These are phyloP conservation scores for Drosophila monieri DNA, from an alignment of 2,888 invertebrate species.

Conservation along the genomic window DNA sequence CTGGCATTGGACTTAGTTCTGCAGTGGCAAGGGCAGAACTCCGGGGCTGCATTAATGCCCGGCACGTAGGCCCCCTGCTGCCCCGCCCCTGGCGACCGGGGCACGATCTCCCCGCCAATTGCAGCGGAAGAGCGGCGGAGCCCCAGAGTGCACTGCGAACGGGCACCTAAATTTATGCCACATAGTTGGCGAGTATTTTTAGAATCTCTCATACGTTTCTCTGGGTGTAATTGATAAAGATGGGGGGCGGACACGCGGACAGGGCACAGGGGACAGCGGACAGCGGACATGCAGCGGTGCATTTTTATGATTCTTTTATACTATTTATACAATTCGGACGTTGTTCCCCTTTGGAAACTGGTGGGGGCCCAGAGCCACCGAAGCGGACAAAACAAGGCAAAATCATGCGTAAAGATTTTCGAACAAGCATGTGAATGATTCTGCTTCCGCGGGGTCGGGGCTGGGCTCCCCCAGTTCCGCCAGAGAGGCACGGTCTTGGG, in stretches of 20 bases:
- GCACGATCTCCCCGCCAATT: conserved; percentile 46
- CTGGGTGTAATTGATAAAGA: background rate
- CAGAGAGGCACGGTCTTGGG: too few species aligned
- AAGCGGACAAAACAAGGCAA: conserved; percentile 58
- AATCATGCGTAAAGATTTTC: conserved; percentile 73
- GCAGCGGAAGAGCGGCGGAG: conserved; percentile 38
- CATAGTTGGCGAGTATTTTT: background rate
- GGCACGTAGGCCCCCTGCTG: conserved; percentile 54
- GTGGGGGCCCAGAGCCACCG: background rate
- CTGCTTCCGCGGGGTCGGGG: background rate
- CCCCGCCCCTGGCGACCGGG: conserved; percentile 11
- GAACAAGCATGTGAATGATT: background rate
- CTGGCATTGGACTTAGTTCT: conserved; percentile 72
- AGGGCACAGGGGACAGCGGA: conserved; percentile 2
- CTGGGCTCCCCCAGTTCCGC: too few species aligned
- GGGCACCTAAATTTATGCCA: background rate
- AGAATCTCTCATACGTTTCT: background rate
- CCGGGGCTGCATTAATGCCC: conserved; percentile 61
- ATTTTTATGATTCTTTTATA: conserved; percentile 54
- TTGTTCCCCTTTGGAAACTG: conserved; percentile 16
- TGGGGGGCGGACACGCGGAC: background rate
- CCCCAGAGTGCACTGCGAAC: background rate
- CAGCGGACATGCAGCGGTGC: conserved; percentile 36
- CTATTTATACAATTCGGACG: conserved; percentile 40
- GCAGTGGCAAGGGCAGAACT: conserved; percentile 44